A percentile compares a stretch with the other conserved stretches of the same genome.
Conservation (phyloP, 2,113 vertebrate species). For the Spilogale gracilis region DNA sequence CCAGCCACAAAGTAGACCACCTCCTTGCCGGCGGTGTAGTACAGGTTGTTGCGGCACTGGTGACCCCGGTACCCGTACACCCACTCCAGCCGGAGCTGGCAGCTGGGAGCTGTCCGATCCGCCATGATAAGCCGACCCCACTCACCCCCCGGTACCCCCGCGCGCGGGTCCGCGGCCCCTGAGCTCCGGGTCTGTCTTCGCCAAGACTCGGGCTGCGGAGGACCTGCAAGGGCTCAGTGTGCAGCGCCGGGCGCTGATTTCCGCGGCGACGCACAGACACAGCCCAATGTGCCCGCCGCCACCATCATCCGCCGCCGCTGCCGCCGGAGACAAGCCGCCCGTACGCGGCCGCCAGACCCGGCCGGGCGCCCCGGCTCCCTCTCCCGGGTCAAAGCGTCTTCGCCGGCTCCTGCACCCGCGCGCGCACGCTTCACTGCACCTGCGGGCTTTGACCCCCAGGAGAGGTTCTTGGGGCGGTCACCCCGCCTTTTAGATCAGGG, state of each 20-base stretch:
- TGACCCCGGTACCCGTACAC: conserved; percentile 98
- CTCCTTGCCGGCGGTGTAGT: conserved; percentile 97
- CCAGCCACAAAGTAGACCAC: conserved; percentile 99
- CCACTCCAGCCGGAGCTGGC: conserved; percentile 98
- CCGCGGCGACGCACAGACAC: conserved; percentile 72
- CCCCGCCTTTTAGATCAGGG: conserved; percentile 50
- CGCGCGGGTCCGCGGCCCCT: conserved; percentile 62
- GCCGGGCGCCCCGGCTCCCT: conserved; percentile 50
- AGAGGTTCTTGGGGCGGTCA: conserved; percentile 43
- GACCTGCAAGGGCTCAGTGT: conserved; percentile 82
- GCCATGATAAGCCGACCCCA: conserved; percentile 91
- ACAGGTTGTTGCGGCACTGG: conserved; percentile 99
- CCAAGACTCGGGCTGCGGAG: conserved; percentile 71
- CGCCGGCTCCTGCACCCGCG: conserved; percentile 72
- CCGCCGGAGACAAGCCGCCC: conserved; percentile 75
- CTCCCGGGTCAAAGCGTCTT: conserved; percentile 36
- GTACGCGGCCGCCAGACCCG: conserved; percentile 76
- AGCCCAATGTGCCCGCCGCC: conserved; percentile 78
- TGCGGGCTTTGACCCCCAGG: conserved; percentile 50
- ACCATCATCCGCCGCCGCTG: conserved; percentile 84
- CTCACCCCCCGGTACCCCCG: conserved; percentile 62
- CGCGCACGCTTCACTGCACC: conserved; percentile 73
- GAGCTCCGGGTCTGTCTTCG: conserved; percentile 10
- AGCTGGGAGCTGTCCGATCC: conserved; percentile 96
- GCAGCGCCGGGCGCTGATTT: conserved; percentile 71